Conservation (phyloP, 2,797 vertebrate species). For the Pseudochirops corinnae region DNA sequence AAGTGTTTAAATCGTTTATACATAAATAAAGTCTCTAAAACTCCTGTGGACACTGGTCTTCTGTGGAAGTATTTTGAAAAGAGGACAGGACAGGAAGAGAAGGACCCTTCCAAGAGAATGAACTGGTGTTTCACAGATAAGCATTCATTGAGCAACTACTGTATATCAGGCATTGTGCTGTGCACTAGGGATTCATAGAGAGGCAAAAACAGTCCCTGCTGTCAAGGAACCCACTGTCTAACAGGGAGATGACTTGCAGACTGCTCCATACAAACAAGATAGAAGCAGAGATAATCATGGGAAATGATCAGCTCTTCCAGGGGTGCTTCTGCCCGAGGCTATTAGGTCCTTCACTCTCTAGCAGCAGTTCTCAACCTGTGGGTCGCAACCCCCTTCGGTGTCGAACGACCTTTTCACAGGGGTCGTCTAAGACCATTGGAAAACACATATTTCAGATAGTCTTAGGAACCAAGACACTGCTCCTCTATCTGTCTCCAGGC, state of each 20-base stretch:
- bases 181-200: not conserved
- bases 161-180: not conserved
- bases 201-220: not conserved
- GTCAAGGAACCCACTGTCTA: not conserved
- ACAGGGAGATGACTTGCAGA: not conserved
- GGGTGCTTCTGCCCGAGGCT: not conserved
- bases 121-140: not conserved
- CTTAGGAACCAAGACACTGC: no score
- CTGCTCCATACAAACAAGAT: not conserved
- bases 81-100: not conserved
- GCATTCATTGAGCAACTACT: not conserved
- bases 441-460: no score
- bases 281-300: not conserved
- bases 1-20: slow-evolving; percentile 99
- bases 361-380: no score
- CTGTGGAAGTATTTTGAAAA: slow-evolving; percentile 82
- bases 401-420: no score
- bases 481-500: no score
- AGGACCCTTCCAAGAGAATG: no score
- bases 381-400: no score
- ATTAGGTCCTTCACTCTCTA: not conserved
- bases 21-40: slow-evolving; percentile 99
- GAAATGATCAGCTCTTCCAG: not conserved
- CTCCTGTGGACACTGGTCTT: slow-evolving; percentile 96
- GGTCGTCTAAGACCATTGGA: no score